Evolutionary conservation across 2,797 vertebrate genomes (phyloP).

Genomic region (Masticophis lateralis): DNA sequence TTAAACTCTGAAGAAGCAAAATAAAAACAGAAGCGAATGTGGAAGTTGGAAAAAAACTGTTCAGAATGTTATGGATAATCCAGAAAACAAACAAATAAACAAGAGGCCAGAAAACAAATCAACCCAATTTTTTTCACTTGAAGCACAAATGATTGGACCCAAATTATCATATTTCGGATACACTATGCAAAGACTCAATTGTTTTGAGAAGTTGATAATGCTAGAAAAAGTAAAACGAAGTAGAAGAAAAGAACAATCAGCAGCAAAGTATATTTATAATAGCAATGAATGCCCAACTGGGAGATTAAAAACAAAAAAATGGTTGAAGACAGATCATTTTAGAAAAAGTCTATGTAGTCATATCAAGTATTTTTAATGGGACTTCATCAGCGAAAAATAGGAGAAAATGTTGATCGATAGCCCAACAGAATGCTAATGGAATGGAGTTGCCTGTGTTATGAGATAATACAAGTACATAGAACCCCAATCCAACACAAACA

Average conservation of each 20-base stretch:
- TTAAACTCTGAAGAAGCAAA: background rate
- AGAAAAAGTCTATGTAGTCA: background rate
- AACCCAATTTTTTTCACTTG: background rate
- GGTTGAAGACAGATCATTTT: background rate
- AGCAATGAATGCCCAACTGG: background rate
- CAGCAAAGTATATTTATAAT: background rate
- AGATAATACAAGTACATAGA: background rate
- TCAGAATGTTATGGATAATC: background rate
- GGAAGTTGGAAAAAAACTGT: background rate
- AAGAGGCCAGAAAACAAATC: background rate
- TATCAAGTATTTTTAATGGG: background rate
- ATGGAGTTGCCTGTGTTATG: background rate
- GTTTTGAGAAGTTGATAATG: background rate
- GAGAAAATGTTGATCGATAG: background rate
- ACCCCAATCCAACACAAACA: background rate
- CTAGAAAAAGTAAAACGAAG: background rate
- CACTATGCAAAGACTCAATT: background rate
- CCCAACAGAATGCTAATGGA: constrained; percentile 25
- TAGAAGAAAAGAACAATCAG: background rate
- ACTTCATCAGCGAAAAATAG: background rate
- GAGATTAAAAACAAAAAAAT: background rate
- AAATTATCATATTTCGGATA: background rate
- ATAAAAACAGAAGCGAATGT: background rate
- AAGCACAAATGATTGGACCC: background rate
- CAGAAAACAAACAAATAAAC: background rate